Conservation (phyloP, 2,888 invertebrate species). For the Lacanobia oleracea region DNA sequence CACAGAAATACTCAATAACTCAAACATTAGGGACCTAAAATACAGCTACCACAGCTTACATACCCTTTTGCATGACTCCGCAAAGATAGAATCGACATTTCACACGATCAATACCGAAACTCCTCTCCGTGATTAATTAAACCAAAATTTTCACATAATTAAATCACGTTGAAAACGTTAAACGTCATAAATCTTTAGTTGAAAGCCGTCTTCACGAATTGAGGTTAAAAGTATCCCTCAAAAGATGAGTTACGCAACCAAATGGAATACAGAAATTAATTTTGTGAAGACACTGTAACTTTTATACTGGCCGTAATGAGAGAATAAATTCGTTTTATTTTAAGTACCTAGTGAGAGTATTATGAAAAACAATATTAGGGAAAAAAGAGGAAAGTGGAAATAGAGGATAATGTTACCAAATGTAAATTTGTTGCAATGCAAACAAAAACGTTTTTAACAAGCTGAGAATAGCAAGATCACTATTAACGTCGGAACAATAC, state of each 20-base stretch:
- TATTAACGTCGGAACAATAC: too few relatives aligned
- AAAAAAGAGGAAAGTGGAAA: neutral
- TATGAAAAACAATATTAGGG: neutral
- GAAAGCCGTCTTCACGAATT: slow-evolving; percentile 70
- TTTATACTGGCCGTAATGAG: slow-evolving; percentile 35
- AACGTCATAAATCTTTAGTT: slow-evolving; percentile 73
- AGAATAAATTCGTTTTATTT: slow-evolving; percentile 37
- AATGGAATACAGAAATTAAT: slow-evolving; percentile 68
- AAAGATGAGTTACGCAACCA: slow-evolving; percentile 71
- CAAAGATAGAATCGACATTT: slow-evolving; percentile 48
- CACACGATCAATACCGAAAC: slow-evolving; percentile 67
- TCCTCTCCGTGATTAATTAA: slow-evolving; percentile 71
- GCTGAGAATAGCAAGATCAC: neutral
- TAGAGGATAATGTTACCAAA: neutral
- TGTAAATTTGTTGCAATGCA: neutral
- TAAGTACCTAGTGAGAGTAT: neutral
- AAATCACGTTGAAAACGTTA: slow-evolving; percentile 66
- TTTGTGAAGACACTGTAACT: slow-evolving; percentile 53
- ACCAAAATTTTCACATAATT: slow-evolving; percentile 71
- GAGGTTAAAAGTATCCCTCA: slow-evolving; percentile 71
- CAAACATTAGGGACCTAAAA: neutral
- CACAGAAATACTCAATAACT: neutral
- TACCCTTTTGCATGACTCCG: slow-evolving; percentile 11
- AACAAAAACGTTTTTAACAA: neutral
- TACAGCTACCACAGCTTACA: neutral